Conservation (phyloP, 2,113 vertebrate genomes). For the Halichoerus grypus region DNA sequence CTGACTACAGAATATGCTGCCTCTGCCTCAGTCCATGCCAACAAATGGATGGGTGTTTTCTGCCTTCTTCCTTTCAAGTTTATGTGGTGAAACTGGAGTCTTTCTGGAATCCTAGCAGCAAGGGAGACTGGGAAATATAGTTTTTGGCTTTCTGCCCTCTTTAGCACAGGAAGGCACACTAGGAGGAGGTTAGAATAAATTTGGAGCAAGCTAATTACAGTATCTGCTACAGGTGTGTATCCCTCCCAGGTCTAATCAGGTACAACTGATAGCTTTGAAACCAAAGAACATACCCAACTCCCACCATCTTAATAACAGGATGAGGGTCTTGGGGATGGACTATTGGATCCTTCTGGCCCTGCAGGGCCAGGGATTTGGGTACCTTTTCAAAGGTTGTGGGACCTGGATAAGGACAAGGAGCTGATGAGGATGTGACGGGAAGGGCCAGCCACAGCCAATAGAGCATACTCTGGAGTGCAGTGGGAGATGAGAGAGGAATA, state of each 20-base stretch:
- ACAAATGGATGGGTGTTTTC: not conserved
- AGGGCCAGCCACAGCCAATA: not conserved
- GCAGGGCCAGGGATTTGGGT: not conserved
- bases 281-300: not conserved
- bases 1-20: not conserved
- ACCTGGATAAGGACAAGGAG: not conserved
- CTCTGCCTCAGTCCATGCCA: not conserved
- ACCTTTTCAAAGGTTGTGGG: not conserved
- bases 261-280: not conserved
- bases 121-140: not conserved
- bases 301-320: not conserved
- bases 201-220: not conserved
- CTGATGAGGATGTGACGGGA: not conserved
- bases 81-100: not conserved
- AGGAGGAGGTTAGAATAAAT: not conserved
- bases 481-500: not conserved
- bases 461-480: not conserved
- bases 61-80: not conserved
- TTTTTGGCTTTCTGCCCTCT: not conserved
- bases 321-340: not conserved
- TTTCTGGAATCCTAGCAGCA: constrained; percentile 13
- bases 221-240: not conserved
- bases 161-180: not conserved
- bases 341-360: not conserved
- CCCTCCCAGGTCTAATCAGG: not conserved